These are phyloP conservation scores for Apostichopus californicus DNA, from an alignment of 35 echinoderm and acorn worm genomes.

Conservation along the genomic window DNA sequence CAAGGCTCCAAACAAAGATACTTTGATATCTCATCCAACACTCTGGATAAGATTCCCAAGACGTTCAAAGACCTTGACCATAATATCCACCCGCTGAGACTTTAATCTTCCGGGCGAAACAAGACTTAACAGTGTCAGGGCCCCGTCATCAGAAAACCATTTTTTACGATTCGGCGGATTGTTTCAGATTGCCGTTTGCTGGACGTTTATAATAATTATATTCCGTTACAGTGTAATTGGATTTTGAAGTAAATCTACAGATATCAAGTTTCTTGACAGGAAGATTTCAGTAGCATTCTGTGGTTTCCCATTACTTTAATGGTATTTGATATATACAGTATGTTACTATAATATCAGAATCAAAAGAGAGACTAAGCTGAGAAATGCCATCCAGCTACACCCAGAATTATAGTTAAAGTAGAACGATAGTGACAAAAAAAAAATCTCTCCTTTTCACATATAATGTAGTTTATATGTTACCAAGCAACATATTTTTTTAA, in stretches of 20 bases:
- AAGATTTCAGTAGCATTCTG: not conserved
- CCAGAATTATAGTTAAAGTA: not conserved
- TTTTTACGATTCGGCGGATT: not conserved
- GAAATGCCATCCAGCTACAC: not conserved
- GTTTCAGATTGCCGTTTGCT: not conserved
- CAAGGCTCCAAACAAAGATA: not conserved
- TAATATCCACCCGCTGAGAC: not conserved
- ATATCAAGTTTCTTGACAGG: not conserved
- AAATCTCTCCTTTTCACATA: too few species aligned
- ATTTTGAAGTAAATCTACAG: not conserved
- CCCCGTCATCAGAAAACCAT: not conserved
- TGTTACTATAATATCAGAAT: not conserved
- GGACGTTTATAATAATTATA: not conserved
- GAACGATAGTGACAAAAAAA: too few species aligned
- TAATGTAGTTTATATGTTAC: too few species aligned
- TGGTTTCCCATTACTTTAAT: not conserved
- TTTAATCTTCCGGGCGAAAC: not conserved
- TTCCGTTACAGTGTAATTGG: not conserved
- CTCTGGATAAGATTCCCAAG: not conserved
- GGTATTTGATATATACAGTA: not conserved
- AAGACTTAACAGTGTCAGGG: not conserved
- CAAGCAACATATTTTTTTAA: too few species aligned
- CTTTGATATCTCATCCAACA: not conserved
- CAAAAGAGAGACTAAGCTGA: not conserved
- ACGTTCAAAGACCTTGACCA: slow-evolving; percentile 27